A percentile compares a stretch with the other conserved stretches of the same genome.
phyloP scores from a whole-genome alignment of 2,797 vertebrate genomes.

The Poecilia velifera region DNA sequence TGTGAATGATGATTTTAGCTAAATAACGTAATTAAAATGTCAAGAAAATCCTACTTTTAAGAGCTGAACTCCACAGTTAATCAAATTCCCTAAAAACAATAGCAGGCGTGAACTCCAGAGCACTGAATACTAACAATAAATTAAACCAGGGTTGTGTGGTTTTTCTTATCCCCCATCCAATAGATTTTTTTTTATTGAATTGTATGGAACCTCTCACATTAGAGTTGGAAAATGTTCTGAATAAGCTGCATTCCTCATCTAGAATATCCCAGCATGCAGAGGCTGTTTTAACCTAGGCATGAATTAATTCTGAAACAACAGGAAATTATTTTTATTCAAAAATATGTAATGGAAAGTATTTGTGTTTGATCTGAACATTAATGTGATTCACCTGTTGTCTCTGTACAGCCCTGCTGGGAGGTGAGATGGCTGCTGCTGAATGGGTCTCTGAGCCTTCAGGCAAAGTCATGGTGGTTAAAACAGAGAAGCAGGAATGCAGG shows the following conservation, averaged over 20 bases:
- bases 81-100: not conserved
- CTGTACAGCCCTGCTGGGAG: constrained; percentile 55
- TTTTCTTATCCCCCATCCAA: not conserved
- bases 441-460: constrained; percentile 88
- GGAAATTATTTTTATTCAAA: not conserved
- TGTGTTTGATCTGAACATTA: constrained; percentile 30
- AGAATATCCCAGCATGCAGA: not conserved
- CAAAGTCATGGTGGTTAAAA: constrained; percentile 86
- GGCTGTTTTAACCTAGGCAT: not conserved
- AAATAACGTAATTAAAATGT: not conserved
- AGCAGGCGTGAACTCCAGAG: not conserved
- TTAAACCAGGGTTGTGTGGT: not conserved
- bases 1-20: not conserved
- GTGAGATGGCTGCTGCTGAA: constrained; percentile 76
- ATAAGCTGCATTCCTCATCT: not conserved
- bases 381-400: constrained; percentile 18
- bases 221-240: not conserved
- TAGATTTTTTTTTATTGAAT: not conserved
- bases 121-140: not conserved
- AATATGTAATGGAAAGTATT: not conserved
- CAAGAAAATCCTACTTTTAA: not conserved
- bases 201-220: not conserved
- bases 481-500: constrained; percentile 84
- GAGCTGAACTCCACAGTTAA: not conserved
- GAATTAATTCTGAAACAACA: not conserved